Evolutionary conservation across 2,888 invertebrate species (phyloP), one percentile per base, ranked within the genome.

Genomic region (Ormyrus nitidulus): DNA sequence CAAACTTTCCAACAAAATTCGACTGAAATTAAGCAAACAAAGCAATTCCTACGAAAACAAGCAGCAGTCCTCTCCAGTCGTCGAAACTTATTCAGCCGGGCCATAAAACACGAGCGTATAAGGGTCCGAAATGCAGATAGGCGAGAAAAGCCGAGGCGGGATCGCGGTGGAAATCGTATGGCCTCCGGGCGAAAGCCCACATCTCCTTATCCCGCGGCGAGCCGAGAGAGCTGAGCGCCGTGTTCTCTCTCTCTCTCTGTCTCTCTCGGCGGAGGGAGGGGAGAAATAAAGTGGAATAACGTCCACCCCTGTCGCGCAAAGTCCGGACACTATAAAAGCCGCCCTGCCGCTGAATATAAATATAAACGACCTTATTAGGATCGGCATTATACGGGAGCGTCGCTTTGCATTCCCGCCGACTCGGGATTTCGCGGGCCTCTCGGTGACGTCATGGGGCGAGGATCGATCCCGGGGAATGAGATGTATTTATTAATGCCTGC

Each of bases 361-460:
- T 89, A 89, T 88, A 89, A 87, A 89, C 86, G 85, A 84, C 83
- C 87, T 87, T 87, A 88, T 89, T 88, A 87, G 79, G 73, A 68
- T 5, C 58, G 9, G 69, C 69, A 71, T 75, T 75, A 71, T 75
- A 54, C 65, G 64, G 54, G 51, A 64, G 58, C 44, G n/a, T 6
- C 54, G 76, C 70, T 81, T 81, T 81, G 74, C 79, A 81, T 81
- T 81, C 34, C 51, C 34, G 34, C 48, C 34, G 19, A 51, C 48
- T 54, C 54, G 44, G 73, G 54, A 70, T 76, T 75, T 79, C 61
- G 65, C 59, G 66, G 34, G 34, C 34, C 64, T 8, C 13, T 48
- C 48, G 10, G 10, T 56, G 68, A 73, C 73, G 73, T 72, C 68
- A 66, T 53, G 54, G n/a, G n/a, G 13, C 46, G 11, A 34, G 10